These are phyloP conservation scores for Solenopsis fugax DNA, from an alignment of 1,140 invertebrate genomes.

Conservation along the genomic window DNA sequence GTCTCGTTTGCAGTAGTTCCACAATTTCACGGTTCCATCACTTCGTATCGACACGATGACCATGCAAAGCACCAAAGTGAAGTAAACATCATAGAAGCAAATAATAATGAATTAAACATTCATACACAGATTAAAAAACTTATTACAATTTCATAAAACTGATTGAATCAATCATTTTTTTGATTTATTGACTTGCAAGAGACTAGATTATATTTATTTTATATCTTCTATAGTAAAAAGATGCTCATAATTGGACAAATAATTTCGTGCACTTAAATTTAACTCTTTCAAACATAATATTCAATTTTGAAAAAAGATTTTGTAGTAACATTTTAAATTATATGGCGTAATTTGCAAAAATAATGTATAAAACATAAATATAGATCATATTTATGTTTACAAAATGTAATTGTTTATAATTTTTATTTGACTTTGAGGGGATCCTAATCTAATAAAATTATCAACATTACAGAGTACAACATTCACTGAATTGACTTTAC, in stretches of 20 bases:
- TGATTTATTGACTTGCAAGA: background rate
- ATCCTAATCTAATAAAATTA: too few species aligned
- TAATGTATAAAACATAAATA: slow-evolving; percentile 10
- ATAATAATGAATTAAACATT: slow-evolving; percentile 78
- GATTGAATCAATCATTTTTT: slow-evolving; percentile 41
- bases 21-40: slow-evolving; percentile 85
- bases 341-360: background rate
- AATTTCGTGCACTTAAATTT: background rate
- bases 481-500: too few species aligned
- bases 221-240: background rate
- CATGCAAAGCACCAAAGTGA: slow-evolving; percentile 86
- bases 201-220: background rate
- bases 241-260: background rate
- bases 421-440: background rate
- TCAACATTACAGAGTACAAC: too few species aligned
- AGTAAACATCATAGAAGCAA: slow-evolving; percentile 85
- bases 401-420: background rate
- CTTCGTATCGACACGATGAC: slow-evolving; percentile 81
- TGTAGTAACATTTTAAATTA: background rate
- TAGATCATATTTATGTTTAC: background rate
- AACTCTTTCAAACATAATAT: background rate
- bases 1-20: slow-evolving; percentile 84
- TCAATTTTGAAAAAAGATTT: slow-evolving; percentile 6
- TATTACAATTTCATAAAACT: slow-evolving; percentile 21
- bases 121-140: slow-evolving; percentile 42